These are phyloP conservation scores for Oeneis ivallda DNA, from an alignment of 2,888 invertebrate species.

Conservation along the genomic window DNA sequence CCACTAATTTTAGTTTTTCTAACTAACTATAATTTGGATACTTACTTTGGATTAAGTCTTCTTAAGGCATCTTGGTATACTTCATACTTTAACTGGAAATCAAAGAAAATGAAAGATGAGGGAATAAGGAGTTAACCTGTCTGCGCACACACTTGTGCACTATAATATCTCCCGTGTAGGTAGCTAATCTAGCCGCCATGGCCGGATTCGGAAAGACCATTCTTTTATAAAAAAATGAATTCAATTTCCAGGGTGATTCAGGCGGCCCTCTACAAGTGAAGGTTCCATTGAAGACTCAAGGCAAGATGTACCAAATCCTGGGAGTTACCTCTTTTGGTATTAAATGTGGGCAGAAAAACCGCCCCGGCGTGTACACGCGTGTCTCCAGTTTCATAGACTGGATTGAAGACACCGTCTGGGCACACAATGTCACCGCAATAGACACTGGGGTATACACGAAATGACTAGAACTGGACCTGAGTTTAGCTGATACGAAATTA, in stretches of 20 bases:
- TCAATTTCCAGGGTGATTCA: conserved; percentile 83
- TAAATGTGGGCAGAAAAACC: conserved; percentile 41
- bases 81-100: no score
- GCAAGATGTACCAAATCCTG: conserved; percentile 44
- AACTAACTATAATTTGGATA: no score
- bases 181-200: no score
- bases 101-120: no score
- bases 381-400: conserved; percentile 47
- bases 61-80: no score
- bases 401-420: conserved; percentile 50
- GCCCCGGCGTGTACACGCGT: conserved; percentile 48
- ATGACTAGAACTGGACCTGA: background rate
- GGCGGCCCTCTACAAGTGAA: conserved; percentile 84
- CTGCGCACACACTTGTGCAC: no score
- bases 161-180: no score
- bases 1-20: no score
- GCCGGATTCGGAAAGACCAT: no score
- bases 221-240: background rate
- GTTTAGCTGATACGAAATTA: background rate
- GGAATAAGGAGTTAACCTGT: no score
- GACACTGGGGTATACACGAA: background rate
- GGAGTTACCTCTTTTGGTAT: conserved; percentile 52
- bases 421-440: background rate
- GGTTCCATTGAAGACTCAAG: conserved; percentile 41
- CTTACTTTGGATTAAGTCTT: no score